Evolutionary conservation across 2,888 invertebrate genomes (phyloP).

Genomic region (Scaptomyza polygonia): DNA sequence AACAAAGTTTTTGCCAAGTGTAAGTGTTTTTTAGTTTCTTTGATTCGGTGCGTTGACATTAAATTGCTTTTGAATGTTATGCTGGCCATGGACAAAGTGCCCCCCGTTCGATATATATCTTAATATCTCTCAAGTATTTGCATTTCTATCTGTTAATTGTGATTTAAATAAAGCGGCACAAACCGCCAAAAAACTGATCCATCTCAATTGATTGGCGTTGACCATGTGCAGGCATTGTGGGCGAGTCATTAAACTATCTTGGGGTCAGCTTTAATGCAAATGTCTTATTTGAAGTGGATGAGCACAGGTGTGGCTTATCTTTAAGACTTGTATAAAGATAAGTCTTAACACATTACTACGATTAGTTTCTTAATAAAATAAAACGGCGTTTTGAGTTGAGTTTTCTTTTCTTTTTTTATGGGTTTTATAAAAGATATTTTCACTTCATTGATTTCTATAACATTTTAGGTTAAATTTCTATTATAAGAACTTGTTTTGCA

Average conservation of each 20-base stretch:
- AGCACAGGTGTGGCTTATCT: conserved; percentile 11
- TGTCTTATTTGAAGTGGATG: conserved; percentile 16
- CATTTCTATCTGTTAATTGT: conserved; percentile 32
- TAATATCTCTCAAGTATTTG: conserved; percentile 32
- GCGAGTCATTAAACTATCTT: conserved; percentile 51
- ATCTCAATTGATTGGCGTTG: conserved; percentile 48
- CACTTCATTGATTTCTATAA: background rate
- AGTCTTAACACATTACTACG: conserved; percentile 5
- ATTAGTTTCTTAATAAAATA: background rate
- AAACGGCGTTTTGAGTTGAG: background rate
- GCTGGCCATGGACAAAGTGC: conserved; percentile 56
- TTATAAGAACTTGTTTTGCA: conserved; percentile 1
- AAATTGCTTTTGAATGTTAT: conserved; percentile 42
- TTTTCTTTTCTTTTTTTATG: background rate
- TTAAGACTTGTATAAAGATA: conserved; percentile 12
- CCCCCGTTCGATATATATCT: conserved; percentile 48
- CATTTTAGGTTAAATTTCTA: background rate
- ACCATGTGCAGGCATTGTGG: conserved; percentile 67
- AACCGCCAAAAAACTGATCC: conserved; percentile 31
- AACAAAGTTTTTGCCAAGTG: conserved; percentile 11
- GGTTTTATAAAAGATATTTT: too few species aligned
- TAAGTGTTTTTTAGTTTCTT: too few species aligned
- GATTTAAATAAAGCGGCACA: conserved; percentile 66
- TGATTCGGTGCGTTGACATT: conserved; percentile 70
- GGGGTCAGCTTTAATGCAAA: conserved; percentile 50